These are phyloP conservation scores for Botrylloides violaceus DNA, from an alignment of 23 tunicate species.

Conservation along the genomic window DNA sequence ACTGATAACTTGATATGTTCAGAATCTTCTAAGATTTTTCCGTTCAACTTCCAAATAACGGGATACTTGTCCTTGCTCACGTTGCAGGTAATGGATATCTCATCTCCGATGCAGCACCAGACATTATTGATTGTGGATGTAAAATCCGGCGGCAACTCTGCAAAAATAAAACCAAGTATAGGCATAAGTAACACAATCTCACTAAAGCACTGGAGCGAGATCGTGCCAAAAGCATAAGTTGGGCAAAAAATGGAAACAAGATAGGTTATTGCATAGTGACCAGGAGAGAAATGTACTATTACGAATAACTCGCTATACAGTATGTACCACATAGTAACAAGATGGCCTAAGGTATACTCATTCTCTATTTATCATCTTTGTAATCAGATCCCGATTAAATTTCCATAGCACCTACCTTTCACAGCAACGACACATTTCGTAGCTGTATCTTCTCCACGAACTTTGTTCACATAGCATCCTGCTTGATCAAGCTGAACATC, in stretches of 20 bases:
- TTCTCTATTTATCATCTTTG: no score
- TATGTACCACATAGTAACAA: no score
- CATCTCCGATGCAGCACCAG: slow-evolving; percentile 27
- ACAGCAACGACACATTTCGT: slow-evolving; percentile 2
- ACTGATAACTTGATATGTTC: not conserved
- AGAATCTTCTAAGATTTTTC: not conserved
- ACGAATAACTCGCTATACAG: no score
- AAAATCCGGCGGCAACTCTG: slow-evolving; percentile 25
- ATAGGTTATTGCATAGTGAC: not conserved
- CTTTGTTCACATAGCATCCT: not conserved
- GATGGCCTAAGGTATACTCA: no score
- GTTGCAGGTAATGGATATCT: slow-evolving; percentile 7
- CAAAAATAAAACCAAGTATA: no score
- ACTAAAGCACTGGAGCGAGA: no score
- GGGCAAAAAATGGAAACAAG: not conserved
- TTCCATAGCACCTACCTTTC: slow-evolving; percentile 10
- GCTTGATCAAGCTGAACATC: slow-evolving; percentile 20
- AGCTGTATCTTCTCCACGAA: slow-evolving; percentile 12
- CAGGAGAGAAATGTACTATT: not conserved
- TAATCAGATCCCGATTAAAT: no score
- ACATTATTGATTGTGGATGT: not conserved
- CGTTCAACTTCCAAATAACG: slow-evolving; percentile 13
- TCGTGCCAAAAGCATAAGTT: no score
- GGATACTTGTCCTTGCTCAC: slow-evolving; percentile 25
- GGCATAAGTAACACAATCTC: no score